Base-by-base conservation (phyloP, 2,888 invertebrate genomes). In the Oscheius onirici region DNA sequence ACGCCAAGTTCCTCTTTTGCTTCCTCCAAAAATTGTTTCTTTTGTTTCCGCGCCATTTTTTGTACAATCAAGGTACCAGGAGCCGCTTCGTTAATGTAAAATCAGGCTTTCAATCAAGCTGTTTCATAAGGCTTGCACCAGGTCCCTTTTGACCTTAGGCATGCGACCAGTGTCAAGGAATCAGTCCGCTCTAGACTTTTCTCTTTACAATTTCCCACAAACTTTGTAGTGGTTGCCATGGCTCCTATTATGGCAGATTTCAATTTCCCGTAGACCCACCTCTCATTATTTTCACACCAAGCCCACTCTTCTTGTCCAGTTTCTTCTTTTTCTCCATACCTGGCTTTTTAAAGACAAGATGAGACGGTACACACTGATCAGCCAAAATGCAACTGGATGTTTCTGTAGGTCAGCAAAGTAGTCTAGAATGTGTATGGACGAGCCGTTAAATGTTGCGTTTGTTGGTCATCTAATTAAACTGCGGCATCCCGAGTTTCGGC, bases 311-410 rank as follows among this genome's bases (percentile, higher is more conserved):
- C 34, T 34, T 34, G n/a, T n/a, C n/a, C 34, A 34, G 3, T 34
- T 34, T 55, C 28, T 24, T 55, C n/a, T n/a, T 34, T 34, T 8
- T 8, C 8, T 34, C 8, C 34, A 6, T 34, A 34, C 34, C 34
- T 34, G 34, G 8, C 34, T 55, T 26, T 28, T 41, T 41, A 20
- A 34, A n/a, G n/a, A n/a, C n/a, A n/a, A n/a, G 41, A 58, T 58
- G 58, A 40, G 58, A 58, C 58, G 58, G 8, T 58, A 58, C 22
- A 58, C 58, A 10, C 58, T 58, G 40, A 58, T 58, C 58, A 58
- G 58, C 20, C 58, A 58, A 40, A 40, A 41, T 17, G 58, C 20
- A 15, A 55, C 11, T 40, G 58, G 58, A 58, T 58, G 58, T 40
- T 58, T 58, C 22, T 58, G 58, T 58, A 58, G 58, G 58, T 58